These are phyloP conservation scores for Umimayanthus kanabou DNA, from an alignment of 92 coral and sea anemone species.

Conservation along the genomic window DNA sequence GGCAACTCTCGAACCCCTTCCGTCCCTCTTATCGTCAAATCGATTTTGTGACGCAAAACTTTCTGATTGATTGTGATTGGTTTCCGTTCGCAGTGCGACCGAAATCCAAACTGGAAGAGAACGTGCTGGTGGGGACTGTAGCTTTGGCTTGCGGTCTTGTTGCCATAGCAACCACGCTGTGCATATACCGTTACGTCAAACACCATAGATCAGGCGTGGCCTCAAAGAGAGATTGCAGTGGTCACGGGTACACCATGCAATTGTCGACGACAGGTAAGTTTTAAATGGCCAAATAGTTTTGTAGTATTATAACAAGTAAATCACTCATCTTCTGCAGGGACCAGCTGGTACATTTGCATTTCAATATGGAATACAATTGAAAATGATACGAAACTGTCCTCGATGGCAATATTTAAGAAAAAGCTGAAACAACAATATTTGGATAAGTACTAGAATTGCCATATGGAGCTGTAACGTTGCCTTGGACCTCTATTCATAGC, in stretches of 20 bases:
- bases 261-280: slow-evolving; percentile 6
- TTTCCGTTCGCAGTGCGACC: neutral
- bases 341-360: neutral
- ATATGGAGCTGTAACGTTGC: too few species aligned
- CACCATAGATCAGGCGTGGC: neutral
- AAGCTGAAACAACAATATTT: too few species aligned
- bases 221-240: neutral
- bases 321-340: neutral
- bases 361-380: too few species aligned
- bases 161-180: slow-evolving; percentile 5
- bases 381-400: too few species aligned
- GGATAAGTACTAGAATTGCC: too few species aligned
- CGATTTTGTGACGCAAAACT: too few species aligned
- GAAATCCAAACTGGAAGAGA: neutral
- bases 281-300: neutral
- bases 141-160: slow-evolving; percentile 11
- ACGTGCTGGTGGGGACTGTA: neutral
- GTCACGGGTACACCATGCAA: neutral
- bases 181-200: slow-evolving; percentile 5
- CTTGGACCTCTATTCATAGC: too few species aligned
- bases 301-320: too few species aligned
- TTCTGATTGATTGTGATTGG: neutral
- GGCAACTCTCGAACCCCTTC: too few species aligned
- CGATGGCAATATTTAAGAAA: too few species aligned
- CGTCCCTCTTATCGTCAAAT: too few species aligned